Percentiles rank a stretch among this genome's conserved stretches.
Evolutionary conservation across 2,888 invertebrate species (phyloP).

Genomic region (Apomyelois bistriatella): DNA sequence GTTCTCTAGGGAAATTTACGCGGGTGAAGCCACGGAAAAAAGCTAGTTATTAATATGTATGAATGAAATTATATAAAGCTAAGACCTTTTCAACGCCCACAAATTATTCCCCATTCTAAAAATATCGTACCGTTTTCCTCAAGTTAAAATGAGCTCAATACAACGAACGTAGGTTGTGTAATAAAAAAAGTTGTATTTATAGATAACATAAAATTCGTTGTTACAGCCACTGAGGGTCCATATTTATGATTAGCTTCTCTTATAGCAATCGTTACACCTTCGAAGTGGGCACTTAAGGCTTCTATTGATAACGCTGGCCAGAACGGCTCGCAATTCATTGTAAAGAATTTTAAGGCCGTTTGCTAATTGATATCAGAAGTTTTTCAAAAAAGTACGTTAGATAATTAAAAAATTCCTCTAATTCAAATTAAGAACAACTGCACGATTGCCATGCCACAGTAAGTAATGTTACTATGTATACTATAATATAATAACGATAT

Average conservation of each 20-base stretch:
- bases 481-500: too few species aligned
- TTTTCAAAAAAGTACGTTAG: background rate
- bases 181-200: constrained; percentile 44
- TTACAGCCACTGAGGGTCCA: constrained; percentile 44
- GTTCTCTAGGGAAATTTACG: too few species aligned
- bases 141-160: constrained; percentile 12
- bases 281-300: constrained; percentile 47
- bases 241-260: constrained; percentile 59
- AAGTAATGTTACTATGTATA: too few species aligned
- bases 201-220: constrained; percentile 45
- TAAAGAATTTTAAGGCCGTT: constrained; percentile 28
- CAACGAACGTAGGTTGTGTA: constrained; percentile 19
- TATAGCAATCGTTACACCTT: constrained; percentile 50
- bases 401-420: too few species aligned
- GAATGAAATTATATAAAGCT: too few species aligned
- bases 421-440: too few species aligned
- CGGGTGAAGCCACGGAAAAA: too few species aligned
- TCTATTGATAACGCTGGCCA: constrained; percentile 51
- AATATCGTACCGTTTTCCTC: too few species aligned
- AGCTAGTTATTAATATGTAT: too few species aligned
- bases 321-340: constrained; percentile 43
- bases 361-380: background rate
- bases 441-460: too few species aligned
- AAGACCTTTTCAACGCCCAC: too few species aligned
- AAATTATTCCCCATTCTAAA: too few species aligned